Evolutionary conservation across 2,113 vertebrate genomes (phyloP).

Genomic region (Calidris pugnax): DNA sequence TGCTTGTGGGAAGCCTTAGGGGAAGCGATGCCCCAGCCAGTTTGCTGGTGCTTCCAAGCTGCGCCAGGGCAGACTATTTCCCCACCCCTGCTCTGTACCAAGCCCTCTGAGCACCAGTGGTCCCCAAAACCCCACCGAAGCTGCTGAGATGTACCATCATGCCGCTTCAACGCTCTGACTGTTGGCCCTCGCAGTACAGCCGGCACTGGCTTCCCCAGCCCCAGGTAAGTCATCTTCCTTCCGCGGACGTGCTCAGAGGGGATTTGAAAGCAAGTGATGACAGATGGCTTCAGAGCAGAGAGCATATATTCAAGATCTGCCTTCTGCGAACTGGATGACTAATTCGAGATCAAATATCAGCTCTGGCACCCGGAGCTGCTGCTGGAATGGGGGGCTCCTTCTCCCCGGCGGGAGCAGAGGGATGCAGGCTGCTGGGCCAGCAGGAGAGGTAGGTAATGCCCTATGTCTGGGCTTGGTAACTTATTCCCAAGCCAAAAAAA

Average conservation of each 20-base stretch:
- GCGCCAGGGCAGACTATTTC: background rate
- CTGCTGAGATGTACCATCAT: rapidly evolving
- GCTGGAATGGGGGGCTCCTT: background rate
- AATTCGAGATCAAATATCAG: constrained; percentile 46
- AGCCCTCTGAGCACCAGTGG: background rate
- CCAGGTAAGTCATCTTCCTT: constrained; percentile 17
- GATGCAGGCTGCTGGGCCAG: background rate
- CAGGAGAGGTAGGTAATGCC: background rate
- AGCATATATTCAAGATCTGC: constrained; percentile 39
- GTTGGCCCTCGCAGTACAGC: rapidly evolving
- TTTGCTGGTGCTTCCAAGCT: background rate
- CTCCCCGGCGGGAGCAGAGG: background rate
- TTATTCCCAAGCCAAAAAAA: background rate
- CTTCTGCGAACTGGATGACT: constrained; percentile 32
- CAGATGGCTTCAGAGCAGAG: constrained; percentile 60
- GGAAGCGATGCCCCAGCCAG: rapidly evolving
- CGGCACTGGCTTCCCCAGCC: background rate
- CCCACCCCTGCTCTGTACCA: background rate
- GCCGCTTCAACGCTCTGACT: background rate
- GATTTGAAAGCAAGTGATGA: constrained; percentile 34
- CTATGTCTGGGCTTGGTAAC: background rate
- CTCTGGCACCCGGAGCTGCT: background rate
- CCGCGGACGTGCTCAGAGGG: background rate
- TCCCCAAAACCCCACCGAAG: background rate
- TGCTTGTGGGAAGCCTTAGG: rapidly evolving